Percentiles rank a stretch among this genome's conserved stretches.
phyloP scores from a whole-genome alignment of 2,888 invertebrate species.

The Allacma fusca region DNA sequence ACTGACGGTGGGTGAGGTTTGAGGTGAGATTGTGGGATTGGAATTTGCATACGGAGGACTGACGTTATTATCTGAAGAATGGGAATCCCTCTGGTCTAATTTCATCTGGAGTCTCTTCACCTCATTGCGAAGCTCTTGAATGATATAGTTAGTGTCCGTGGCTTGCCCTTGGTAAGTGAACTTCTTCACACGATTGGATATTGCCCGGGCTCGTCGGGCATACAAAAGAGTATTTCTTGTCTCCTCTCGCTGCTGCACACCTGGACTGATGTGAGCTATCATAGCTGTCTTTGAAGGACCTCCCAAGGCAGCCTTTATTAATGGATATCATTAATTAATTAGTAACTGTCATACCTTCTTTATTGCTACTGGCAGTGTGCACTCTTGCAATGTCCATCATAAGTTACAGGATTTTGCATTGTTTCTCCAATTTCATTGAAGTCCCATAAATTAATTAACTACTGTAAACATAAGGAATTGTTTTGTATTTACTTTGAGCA shows the following conservation, averaged over 20 bases:
- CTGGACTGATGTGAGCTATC: conserved; percentile 94
- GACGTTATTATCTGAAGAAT: conserved; percentile 5
- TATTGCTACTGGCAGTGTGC: neutral
- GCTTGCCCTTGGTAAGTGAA: conserved; percentile 52
- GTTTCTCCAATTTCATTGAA: no score
- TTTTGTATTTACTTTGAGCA: conserved; percentile 70
- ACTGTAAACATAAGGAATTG: no score
- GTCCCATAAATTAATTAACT: neutral
- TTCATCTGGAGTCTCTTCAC: conserved; percentile 58
- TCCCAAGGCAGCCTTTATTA: conserved; percentile 74
- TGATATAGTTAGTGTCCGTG: conserved; percentile 54
- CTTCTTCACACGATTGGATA: conserved; percentile 81
- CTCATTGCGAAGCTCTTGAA: conserved; percentile 60
- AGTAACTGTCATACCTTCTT: neutral
- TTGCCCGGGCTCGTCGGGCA: conserved; percentile 91
- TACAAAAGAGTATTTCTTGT: conserved; percentile 92
- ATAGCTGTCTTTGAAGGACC: conserved; percentile 95
- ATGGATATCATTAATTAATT: neutral
- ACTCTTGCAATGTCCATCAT: no score
- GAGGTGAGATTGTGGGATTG: neutral
- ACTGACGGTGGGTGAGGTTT: neutral
- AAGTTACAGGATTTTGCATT: no score
- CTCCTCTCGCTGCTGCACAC: conserved; percentile 83
- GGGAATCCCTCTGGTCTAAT: conserved; percentile 43
- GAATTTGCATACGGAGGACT: conserved; percentile 16